phyloP scores from a whole-genome alignment of 2,113 vertebrate genomes.

The Coreoperca whiteheadi region DNA sequence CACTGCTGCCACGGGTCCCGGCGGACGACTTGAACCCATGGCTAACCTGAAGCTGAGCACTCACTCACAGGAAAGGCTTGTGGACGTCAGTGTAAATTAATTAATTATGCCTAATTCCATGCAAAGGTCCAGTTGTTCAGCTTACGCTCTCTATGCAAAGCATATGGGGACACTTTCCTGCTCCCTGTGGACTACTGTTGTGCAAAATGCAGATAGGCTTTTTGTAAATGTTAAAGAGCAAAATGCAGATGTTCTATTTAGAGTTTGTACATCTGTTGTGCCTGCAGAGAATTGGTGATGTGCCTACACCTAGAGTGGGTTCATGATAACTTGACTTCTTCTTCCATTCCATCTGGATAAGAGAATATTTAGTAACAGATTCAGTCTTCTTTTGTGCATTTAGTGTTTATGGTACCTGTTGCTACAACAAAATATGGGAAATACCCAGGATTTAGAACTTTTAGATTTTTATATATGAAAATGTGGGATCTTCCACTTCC shows the following conservation, averaged over 20 bases:
- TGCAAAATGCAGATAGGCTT: conserved; percentile 51
- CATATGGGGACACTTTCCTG: conserved; percentile 10
- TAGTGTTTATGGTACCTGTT: conserved; percentile 1
- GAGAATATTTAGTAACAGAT: conserved; percentile 9
- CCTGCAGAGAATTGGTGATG: conserved; percentile 36
- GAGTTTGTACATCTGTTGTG: conserved; percentile 54
- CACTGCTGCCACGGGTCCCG: conserved; percentile 14
- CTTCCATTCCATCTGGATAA: conserved; percentile 18
- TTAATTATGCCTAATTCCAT: conserved; percentile 61
- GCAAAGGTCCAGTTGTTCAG: conserved; percentile 50
- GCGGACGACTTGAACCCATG: conserved; percentile 62
- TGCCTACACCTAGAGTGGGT: conserved; percentile 11
- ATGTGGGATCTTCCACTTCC: no score
- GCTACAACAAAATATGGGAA: background rate
- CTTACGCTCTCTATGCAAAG: conserved; percentile 18
- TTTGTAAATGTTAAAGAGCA: conserved; percentile 43
- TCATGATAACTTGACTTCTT: conserved; percentile 30
- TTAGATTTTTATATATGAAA: background rate
- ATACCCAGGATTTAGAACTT: background rate
- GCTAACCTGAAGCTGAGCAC: conserved; percentile 53
- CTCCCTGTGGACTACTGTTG: conserved; percentile 19
- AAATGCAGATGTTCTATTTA: conserved; percentile 49
- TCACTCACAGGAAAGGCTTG: conserved; percentile 53
- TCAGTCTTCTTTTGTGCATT: background rate
- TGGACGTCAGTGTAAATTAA: conserved; percentile 58